Base-by-base conservation (phyloP, 1,140 invertebrate species). In the Nephotettix cincticeps region DNA sequence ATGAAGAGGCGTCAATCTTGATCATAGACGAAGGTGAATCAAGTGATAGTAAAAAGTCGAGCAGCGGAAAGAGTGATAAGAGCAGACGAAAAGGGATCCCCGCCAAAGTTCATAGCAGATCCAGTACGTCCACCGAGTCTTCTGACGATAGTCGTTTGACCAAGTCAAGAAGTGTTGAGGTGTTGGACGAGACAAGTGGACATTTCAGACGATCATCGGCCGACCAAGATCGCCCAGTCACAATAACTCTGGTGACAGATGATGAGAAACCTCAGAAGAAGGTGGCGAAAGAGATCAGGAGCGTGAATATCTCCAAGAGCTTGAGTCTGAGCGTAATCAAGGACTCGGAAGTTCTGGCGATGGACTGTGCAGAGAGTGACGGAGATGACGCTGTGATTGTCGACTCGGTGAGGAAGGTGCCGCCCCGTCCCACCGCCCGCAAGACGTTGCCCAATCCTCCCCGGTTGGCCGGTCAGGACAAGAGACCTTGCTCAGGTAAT, bases 391-490 rank as follows among this genome's bases (percentile, higher is more conserved):
- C 13, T 11, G 51, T 64, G 6, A 32, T 43, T 40, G n/a, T 58
- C 23, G 40, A 68, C 11, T 19, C 32, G 11, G 28, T 47, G 27
- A 23, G 30, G 19, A n/a, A 32, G 21, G 13, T 47, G 45, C 54
- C 13, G 23, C n/a, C 63, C 14, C 67, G 61, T 64, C 56, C 70
- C 13, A 70, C 69, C 23, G 73, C 73, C 64, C 36, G 73, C 11
- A 75, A 75, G 56, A 71, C 73, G 19, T 71, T 75, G n/a, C 71
- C 71, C 21, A 74, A 71, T 14, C 28, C 56, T n/a, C 47, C 54
- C 9, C 17, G 32, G 28, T 28, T 28, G 14, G 58, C 27, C 1
- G 1, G 21, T 23, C 13, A 45, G 29, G 14, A 19, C 56, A 25
- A 11, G 25, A 27, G 56, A 61, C 9, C 13, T 61, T 9, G 2